Evolutionary conservation across 2,888 invertebrate species (phyloP), one percentile per base, ranked within the genome.

Genomic region (Geotrupes spiniger): DNA sequence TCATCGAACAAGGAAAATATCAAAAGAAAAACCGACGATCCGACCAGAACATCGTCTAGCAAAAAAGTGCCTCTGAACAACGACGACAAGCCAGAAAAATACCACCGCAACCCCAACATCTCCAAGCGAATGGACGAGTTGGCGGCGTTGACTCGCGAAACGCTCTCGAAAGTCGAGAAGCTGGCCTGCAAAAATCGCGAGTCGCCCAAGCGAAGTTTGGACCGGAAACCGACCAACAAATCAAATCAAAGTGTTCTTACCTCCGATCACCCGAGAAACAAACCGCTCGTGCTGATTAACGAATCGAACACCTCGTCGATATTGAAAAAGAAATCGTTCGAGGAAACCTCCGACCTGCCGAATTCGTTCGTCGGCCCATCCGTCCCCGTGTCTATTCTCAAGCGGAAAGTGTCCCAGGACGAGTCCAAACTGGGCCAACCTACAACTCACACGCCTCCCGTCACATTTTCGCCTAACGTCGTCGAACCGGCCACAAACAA

Each of bases 401-500:
- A 82, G 61, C 72, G 78, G 52, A 80, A 80, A 64, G 73, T 73
- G 11, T 72, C 74, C 14, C 75, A 77, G 57, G 76, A 75, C 46
- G 76, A 76, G 54, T 69, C 11, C 11, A 50, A 46, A 26, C 4
- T 14, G 33, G 42, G 52, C 63, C 65, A 21, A n/a, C n/a, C n/a
- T n/a, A n/a, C 68, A 25, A 72, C 72, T 11, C 58, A 79, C 49
- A 78, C 81, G 15, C 85, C 87, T 15, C 88, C 88, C 6, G 88
- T 89, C 2, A 89, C 87, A n/a, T 88, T 88, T 73, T 87, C 87
- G 4, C 85, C 87, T 1, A 86, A 78, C 63, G 87, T 88, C 45
- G 73, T 85, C 38, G 87, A 89, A 63, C 78, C 82, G 21, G 78
- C 80, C 46, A 75, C 77, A 26, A 77, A 76, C 44, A 74, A 78